Base-by-base conservation (phyloP, 2,113 vertebrate genomes). In the Aramus guarauna region DNA sequence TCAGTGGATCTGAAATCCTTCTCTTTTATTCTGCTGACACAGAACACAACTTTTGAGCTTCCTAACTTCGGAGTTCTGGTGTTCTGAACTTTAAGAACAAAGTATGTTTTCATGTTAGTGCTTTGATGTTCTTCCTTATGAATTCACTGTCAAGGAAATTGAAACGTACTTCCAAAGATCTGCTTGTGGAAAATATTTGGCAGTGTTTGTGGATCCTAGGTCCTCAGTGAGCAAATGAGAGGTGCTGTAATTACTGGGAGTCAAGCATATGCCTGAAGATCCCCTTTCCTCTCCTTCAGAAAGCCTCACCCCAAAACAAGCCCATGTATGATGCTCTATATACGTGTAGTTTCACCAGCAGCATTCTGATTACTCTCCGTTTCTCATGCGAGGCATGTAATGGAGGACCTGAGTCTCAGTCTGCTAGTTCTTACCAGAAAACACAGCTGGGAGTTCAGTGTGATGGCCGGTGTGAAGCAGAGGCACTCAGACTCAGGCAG, bases 231-330 rank as follows among this genome's bases (percentile, higher is more conserved):
- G 53, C 52, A 50, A 11, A 6, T 0, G 9, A 27, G 9, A 27
- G 64, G 69, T 78, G 77, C 56, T 88, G 15, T n/a, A 29, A 5
- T 59, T 17, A 1, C 69, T 2, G 2, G 12, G 22, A 29, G 56
- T 34, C 5, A 6, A 22, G 21, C 3, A 13, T 47, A 12, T 6
- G n/a, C 9, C 21, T 23, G 37, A 32, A 15, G 77, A 39, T n/a
- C 32, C 26, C 36, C 60, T 64, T 23, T 22, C 14, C 13, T 36
- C 47, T 43, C 17, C 26, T 45, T 17, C 16, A 58, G 15, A 36
- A 9, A 11, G 6, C 9, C 37, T 41, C 12, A 0, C 11, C 52
- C 34, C 50, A 15, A 3, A 53, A 2, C 12, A 20, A n/a, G 41
- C 56, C 72, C 29, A 15, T 21, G 2, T 8, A 2, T 26, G 45